These are phyloP conservation scores for Eurytoma californica DNA, from an alignment of 2,888 invertebrate species.

Conservation along the genomic window DNA sequence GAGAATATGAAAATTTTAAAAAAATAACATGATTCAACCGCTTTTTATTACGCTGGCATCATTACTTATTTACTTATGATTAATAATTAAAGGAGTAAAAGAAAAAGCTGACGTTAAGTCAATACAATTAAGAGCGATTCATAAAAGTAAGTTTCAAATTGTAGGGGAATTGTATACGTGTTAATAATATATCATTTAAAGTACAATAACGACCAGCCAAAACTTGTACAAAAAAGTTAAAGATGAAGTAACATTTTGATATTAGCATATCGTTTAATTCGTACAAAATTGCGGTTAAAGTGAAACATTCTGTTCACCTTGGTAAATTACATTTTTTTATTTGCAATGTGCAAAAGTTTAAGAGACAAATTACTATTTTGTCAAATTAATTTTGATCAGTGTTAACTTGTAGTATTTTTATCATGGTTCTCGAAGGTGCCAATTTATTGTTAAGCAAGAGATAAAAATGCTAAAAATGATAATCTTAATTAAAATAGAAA, in stretches of 20 bases:
- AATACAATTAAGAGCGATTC: conserved; percentile 9
- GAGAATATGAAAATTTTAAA: background rate
- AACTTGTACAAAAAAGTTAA: conserved; percentile 34
- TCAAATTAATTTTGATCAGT: no score
- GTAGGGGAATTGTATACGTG: background rate
- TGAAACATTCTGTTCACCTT: background rate
- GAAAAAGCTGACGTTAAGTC: background rate
- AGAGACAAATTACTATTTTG: no score
- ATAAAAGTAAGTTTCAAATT: background rate
- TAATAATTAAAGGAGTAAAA: background rate
- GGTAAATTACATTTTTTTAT: background rate
- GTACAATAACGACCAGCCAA: conserved; percentile 28
- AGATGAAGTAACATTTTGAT: conserved; percentile 1
- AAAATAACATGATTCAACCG: background rate
- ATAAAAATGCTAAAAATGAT: no score
- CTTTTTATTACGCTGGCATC: conserved; percentile 23
- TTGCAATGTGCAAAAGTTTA: background rate
- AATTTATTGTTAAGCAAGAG: no score
- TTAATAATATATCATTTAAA: background rate
- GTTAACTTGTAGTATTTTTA: no score
- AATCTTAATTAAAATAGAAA: no score
- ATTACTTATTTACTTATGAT: conserved; percentile 1
- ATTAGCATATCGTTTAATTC: background rate
- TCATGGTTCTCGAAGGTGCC: no score
- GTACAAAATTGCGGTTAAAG: background rate